A percentile compares a stretch with the other conserved stretches of the same genome.
Conservation (phyloP, 1,140 invertebrate genomes). For the Drosophila arawakana region DNA sequence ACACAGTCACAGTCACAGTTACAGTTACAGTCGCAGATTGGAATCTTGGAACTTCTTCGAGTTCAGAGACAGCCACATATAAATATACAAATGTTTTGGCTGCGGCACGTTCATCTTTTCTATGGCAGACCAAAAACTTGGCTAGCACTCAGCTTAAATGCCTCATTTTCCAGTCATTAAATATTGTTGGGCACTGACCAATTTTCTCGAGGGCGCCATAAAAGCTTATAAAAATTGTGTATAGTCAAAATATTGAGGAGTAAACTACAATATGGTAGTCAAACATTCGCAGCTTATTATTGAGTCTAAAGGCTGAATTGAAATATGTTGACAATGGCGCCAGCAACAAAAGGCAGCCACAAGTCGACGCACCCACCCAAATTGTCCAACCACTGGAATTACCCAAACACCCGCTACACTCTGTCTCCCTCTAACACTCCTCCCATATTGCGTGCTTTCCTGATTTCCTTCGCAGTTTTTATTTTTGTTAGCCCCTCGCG, state of each 20-base stretch:
- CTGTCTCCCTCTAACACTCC: background rate
- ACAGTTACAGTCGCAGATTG: conserved; percentile 29
- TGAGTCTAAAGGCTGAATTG: conserved; percentile 61
- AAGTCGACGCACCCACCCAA: conserved; percentile 16
- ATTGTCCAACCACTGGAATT: too few species aligned
- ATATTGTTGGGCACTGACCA: conserved; percentile 70
- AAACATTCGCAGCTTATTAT: conserved; percentile 63
- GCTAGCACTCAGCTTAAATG: conserved; percentile 78
- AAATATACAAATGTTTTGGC: conserved; percentile 63
- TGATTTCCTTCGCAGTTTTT: conserved; percentile 7
- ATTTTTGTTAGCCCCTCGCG: conserved; percentile 66
- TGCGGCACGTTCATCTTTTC: conserved; percentile 58
- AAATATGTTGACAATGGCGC: conserved; percentile 83
- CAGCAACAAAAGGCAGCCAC: conserved; percentile 64
- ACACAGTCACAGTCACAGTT: conserved; percentile 10
- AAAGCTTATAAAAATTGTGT: conserved; percentile 58
- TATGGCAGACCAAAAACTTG: conserved; percentile 33
- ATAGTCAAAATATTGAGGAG: conserved; percentile 4
- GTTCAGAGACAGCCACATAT: conserved; percentile 51
- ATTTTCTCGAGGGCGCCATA: conserved; percentile 62
- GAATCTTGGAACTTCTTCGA: conserved; percentile 29
- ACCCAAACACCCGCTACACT: too few species aligned
- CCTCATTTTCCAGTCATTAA: conserved; percentile 81
- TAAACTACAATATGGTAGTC: conserved; percentile 63
- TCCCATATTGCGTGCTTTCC: conserved; percentile 2